Evolutionary conservation across 2,113 vertebrate species (phyloP), one percentile per base, ranked within the genome.

Genomic region (Mormoops blainvillei): DNA sequence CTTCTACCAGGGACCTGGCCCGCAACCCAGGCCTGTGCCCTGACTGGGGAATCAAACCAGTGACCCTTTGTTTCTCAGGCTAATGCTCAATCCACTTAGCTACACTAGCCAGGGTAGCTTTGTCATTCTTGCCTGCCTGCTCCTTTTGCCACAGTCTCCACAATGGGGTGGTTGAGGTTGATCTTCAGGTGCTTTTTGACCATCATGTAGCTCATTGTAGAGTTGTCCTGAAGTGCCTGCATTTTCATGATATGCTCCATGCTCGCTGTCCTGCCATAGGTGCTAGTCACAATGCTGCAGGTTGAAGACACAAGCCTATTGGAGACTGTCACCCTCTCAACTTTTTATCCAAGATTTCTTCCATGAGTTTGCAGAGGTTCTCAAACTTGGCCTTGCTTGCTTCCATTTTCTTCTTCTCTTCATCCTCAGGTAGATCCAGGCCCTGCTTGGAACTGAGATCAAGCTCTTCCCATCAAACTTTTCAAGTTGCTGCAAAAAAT

Each of bases 231-330:
- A 97, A 99, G 98, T 0, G 99, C 99, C 98, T 99, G 99, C 68
- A 99, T 99, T 98, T 99, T 99, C 99, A 99, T 99, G 98, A 99
- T 99, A 61, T 99, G 98, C 97, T 99, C 99, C 99, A 99, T 99
- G 98, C 99, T 99, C 86, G 99, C 99, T 0, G 99, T 99, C 99
- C 99, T 99, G 14, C 99, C 99, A 0, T 99, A 99, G 8, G 99
- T 99, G 98, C 99, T 99, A 3, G 99, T 99, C 90, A 99, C 99
- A 0, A 99, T 99, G 98, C 99, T 99, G 98, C 99, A 99, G 9
- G 99, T 99, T 4, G 99, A 99, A 0, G 99, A 99, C 33, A 99
- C 99, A 96, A 99, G 98, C 41, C 99, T 97, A 98, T 99, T 99
- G 48, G 99, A 99, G 71, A 99, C 97, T 0, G 99, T 99, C 91